Conservation (phyloP, 2,888 invertebrate genomes). For the Odontomyia ornata region DNA sequence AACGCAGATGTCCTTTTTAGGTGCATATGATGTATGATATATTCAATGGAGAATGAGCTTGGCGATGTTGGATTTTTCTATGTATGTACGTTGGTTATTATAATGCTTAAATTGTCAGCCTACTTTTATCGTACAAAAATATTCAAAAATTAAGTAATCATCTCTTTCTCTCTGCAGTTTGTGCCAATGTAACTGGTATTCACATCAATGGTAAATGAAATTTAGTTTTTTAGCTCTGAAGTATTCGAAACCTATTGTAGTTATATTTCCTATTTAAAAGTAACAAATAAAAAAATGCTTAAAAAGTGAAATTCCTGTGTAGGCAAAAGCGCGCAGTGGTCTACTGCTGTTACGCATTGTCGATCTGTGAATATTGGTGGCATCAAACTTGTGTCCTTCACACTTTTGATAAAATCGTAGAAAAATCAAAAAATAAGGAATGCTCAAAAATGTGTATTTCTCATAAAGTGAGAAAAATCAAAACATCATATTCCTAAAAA, state of each 20-base stretch:
- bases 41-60: no score
- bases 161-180: not conserved
- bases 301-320: conserved; percentile 41
- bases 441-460: conserved; percentile 28
- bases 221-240: no score
- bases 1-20: no score
- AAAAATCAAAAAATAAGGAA: conserved; percentile 30
- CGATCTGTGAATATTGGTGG: conserved; percentile 43
- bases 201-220: not conserved
- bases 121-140: no score
- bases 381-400: not conserved
- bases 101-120: no score
- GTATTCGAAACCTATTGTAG: no score
- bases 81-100: no score
- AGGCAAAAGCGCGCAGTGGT: conserved; percentile 48
- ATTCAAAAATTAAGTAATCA: no score
- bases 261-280: no score
- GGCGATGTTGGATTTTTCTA: no score
- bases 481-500: not conserved
- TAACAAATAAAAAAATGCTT: not conserved
- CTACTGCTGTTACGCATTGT: conserved; percentile 41
- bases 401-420: conserved; percentile 23
- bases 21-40: no score
- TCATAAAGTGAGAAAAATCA: not conserved
- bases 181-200: not conserved